Base-by-base conservation (phyloP, 2,888 invertebrate species). In the Lysandra coridon region DNA sequence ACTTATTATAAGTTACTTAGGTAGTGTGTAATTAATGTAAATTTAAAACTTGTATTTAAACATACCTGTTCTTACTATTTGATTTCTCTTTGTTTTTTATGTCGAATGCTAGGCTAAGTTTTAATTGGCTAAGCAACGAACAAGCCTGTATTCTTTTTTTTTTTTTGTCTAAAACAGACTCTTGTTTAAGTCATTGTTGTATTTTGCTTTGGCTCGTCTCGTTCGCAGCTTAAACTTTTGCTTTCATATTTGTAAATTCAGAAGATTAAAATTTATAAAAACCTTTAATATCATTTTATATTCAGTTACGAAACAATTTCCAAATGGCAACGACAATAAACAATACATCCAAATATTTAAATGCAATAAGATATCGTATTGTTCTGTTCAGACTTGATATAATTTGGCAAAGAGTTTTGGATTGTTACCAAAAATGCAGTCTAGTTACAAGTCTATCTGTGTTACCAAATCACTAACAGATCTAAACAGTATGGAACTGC, bases 341-440 rank as follows among this genome's bases (percentile, higher is more conserved):
- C 69, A 69, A 17, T 37, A 69, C 37, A 10, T 33, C 69, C 33
- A 33, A 69, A 69, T 33, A 69, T 69, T 74, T 74, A 44, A 74
- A n/a, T 74, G 40, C 40, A 75, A 49, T 44, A 49, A 75, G 44
- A 75, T 75, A 75, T 75, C 49, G 49, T 44, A 49, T 49, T 75
- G 75, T 75, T 75, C 14, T 30, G 49, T 75, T 75, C 44, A 75
- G 49, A 75, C 44, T 75, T 75, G 75, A 75, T 75, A 49, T 75
- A 75, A 75, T 75, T 75, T 75, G 75, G 75, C 75, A 75, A 75
- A 75, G 75, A 75, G 44, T 49, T 49, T 75, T 75, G 75, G 75
- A 75, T 75, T 75, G 75, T 75, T 75, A 75, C 75, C 75, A 75
- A 75, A 49, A 75, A 75, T 75, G 23, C 49, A 75, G 75, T 74